Conservation (phyloP, 2,797 vertebrate genomes). For the Xenentodon cancila region DNA sequence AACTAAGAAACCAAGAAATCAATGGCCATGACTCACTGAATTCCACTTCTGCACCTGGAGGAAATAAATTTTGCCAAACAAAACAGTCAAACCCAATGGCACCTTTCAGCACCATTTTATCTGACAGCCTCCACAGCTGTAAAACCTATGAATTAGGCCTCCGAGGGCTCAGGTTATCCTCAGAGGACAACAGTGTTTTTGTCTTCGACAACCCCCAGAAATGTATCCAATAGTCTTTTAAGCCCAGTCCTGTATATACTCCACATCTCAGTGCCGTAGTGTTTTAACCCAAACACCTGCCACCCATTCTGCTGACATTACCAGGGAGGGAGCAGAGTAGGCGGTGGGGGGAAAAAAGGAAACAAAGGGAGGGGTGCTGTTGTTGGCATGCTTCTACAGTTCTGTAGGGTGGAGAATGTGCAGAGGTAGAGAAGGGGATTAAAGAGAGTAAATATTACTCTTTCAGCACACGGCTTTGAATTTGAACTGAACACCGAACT, state of each 20-base stretch:
- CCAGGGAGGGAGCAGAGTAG: conserved; percentile 21
- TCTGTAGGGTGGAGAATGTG: conserved; percentile 62
- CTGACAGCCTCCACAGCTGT: conserved; percentile 36
- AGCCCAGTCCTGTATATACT: conserved; percentile 6
- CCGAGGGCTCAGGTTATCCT: conserved; percentile 12
- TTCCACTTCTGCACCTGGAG: conserved; percentile 46
- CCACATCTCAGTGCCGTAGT: background rate
- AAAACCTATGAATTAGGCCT: conserved; percentile 18
- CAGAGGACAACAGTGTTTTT: conserved; percentile 8
- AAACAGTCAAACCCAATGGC: conserved; percentile 46
- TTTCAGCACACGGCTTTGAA: conserved; percentile 59
- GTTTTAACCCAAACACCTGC: conserved; percentile 55
- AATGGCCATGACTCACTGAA: conserved; percentile 14
- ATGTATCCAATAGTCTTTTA: background rate
- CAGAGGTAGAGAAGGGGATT: conserved; percentile 62
- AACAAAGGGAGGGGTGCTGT: conserved; percentile 62
- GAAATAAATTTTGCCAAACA: conserved; percentile 54
- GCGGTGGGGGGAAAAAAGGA: conserved; percentile 16
- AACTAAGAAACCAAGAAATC: conserved; percentile 14
- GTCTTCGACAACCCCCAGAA: background rate
- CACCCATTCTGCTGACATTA: conserved; percentile 26
- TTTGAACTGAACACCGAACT: conserved; percentile 44
- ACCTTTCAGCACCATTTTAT: conserved; percentile 42
- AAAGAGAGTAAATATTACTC: conserved; percentile 75
- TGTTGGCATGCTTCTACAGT: conserved; percentile 61